Base-by-base conservation (phyloP, 2,888 invertebrate genomes). In the Volucella inflata region DNA sequence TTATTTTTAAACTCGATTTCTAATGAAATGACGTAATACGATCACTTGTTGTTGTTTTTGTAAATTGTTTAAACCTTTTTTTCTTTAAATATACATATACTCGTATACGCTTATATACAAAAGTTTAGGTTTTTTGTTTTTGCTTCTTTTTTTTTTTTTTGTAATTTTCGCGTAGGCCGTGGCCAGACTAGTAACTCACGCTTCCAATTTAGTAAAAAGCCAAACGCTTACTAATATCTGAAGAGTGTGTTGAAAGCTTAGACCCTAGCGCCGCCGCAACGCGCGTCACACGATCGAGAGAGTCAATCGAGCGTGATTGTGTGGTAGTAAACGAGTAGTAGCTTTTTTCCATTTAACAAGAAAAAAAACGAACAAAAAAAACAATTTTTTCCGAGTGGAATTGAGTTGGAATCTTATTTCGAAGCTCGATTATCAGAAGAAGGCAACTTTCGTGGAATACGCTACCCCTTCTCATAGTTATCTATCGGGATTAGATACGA, bases 1-100 rank as follows among this genome's bases (percentile, higher is more conserved):
- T 88, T 90, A 90, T 90, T 90, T 90, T 89, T 90, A 90, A 89
- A 88, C 81, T 71, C 87, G 89, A 89, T 90, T 90, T 90, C 87
- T 88, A 90, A 89, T 88, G 88, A 88, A 89, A 90, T 90, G 90
- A 90, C 90, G 90, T 88, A 90, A 90, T 89, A 68, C 87, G 80
- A 87, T 72, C 71, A 71, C 71, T 72, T 72, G 46, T 78, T 87
- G 70, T 79, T 67, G 51, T 62, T 81, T 51, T 85, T 82, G 71
- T 89, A 87, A 80, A 87, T 88, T 75, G 17, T 67, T 71, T 80
- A 40, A 55, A 11, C 57, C 9, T 68, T 38, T 55, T 77, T 42
- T 40, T 6, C 6, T 30, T 4, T 6, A 30, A 30, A 30, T 30
- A 30, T 30, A 30, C n/a, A n/a, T n/a, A n/a, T n/a, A n/a, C n/a